Evolutionary conservation across 2,113 vertebrate genomes (phyloP), one percentile per base, ranked within the genome.

Genomic region (Chionis minor): DNA sequence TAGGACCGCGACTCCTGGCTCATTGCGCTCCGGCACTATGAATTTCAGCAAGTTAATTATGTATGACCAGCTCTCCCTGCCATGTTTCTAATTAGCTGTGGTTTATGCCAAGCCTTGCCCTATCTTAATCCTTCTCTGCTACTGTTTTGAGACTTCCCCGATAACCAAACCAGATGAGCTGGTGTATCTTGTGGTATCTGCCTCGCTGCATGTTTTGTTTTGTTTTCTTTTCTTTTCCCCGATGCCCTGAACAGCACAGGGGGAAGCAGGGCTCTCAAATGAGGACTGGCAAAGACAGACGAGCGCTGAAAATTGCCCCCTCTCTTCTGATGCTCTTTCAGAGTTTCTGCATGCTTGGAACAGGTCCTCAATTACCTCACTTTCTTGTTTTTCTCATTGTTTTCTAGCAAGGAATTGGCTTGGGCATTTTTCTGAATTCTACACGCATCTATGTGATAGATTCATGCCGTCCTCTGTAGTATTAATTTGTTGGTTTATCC

Each of bases 211-310:
- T 10, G 10, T 14, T 74, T 52, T 10, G 10, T 14, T 74, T 52
- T 35, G 14, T 66, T 65, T 70, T 18, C 42, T 14, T 66, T 74
- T 21, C 42, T 14, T 70, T 47, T 56, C 51, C 74, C 35, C 10
- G 15, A 28, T 35, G 14, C 38, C 54, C 40, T 17, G 40, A 77
- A 27, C 19, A 14, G 24, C 2, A 5, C 45, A 70, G 74, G 32
- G 26, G 27, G 58, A 33, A 62, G 40, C 0, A 0, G 27, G 7
- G 23, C 35, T 85, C 45, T 87, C n/a, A 26, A 59, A 28, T 0
- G 1, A 66, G 32, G 26, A 59, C 28, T 33, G 24, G 47, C 28
- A 45, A 47, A 63, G 67, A 47, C 3, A 66, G 42, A 49, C 0
- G 5, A 73, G 75, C 18, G 6, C 38, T 61, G 51, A 66, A 94